Conservation (phyloP, 2,888 invertebrate genomes). For the Oscheius onirici region DNA sequence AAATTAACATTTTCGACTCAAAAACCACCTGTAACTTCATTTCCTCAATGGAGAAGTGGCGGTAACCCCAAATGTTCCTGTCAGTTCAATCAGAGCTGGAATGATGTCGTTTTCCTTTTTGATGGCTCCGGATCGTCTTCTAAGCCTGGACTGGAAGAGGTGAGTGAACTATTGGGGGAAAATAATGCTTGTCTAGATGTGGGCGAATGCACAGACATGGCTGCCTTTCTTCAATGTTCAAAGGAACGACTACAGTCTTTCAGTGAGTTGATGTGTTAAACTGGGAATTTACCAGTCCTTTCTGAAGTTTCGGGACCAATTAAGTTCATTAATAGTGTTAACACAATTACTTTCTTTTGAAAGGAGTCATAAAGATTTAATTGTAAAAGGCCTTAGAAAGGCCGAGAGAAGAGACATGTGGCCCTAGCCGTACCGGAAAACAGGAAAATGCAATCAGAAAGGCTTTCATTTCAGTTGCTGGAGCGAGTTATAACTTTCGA, state of each 20-base stretch:
- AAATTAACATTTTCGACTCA: not conserved
- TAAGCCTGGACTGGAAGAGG: constrained; percentile 4
- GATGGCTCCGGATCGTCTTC: not conserved
- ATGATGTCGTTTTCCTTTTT: constrained; percentile 22
- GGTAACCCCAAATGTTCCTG: not conserved
- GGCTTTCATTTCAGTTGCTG: too few relatives aligned
- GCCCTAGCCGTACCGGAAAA: too few relatives aligned
- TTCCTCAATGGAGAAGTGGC: not conserved
- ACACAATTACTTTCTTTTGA: not conserved
- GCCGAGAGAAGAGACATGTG: too few relatives aligned
- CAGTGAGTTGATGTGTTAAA: too few relatives aligned
- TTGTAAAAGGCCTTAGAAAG: too few relatives aligned
- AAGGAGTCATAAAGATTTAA: not conserved
- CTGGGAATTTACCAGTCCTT: too few relatives aligned
- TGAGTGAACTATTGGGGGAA: not conserved
- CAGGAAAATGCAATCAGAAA: too few relatives aligned
- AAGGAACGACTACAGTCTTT: not conserved
- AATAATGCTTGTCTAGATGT: not conserved
- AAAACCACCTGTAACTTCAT: not conserved
- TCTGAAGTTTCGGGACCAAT: too few relatives aligned
- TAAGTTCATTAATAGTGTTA: too few relatives aligned
- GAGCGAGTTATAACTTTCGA: too few relatives aligned
- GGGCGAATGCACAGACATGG: constrained; percentile 11
- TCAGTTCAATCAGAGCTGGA: not conserved
- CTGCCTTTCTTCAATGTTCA: constrained; percentile 18